phyloP scores from a whole-genome alignment of 1,140 invertebrate genomes.

The Eumeta japonica region DNA sequence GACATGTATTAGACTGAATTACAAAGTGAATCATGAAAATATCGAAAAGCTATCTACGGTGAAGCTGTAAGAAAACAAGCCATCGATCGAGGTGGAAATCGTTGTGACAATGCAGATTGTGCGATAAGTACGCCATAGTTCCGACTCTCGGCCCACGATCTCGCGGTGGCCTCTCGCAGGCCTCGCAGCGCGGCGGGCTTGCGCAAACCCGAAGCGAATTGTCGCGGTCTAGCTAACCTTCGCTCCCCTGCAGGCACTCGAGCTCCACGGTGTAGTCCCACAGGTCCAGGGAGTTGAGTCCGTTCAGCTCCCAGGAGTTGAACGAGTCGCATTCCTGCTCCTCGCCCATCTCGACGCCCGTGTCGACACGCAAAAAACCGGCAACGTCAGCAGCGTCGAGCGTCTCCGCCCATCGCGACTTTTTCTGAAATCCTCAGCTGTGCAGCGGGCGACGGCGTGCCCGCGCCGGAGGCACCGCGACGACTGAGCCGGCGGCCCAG shows the following conservation, averaged over 20 bases:
- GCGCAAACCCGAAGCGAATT: too few relatives aligned
- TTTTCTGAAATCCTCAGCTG: neutral
- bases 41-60: too few relatives aligned
- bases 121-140: too few relatives aligned
- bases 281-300: conserved; percentile 70
- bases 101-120: too few relatives aligned
- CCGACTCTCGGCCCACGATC: too few relatives aligned
- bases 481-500: neutral
- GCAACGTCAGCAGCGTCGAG: conserved; percentile 6
- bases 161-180: too few relatives aligned
- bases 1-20: too few relatives aligned
- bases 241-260: conserved; percentile 70
- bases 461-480: neutral
- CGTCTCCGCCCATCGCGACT: neutral
- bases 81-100: too few relatives aligned
- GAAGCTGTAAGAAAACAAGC: too few relatives aligned
- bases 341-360: conserved; percentile 38
- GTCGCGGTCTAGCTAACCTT: conserved; percentile 57
- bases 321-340: conserved; percentile 45
- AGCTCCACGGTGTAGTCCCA: conserved; percentile 82
- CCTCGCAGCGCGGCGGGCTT: too few relatives aligned
- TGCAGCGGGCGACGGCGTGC: neutral
- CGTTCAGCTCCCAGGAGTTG: conserved; percentile 55
- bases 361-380: conserved; percentile 34
- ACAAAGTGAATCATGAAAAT: too few relatives aligned